These are phyloP conservation scores for Ornithoptera priamus DNA, from an alignment of 2,888 invertebrate species.

Conservation along the genomic window DNA sequence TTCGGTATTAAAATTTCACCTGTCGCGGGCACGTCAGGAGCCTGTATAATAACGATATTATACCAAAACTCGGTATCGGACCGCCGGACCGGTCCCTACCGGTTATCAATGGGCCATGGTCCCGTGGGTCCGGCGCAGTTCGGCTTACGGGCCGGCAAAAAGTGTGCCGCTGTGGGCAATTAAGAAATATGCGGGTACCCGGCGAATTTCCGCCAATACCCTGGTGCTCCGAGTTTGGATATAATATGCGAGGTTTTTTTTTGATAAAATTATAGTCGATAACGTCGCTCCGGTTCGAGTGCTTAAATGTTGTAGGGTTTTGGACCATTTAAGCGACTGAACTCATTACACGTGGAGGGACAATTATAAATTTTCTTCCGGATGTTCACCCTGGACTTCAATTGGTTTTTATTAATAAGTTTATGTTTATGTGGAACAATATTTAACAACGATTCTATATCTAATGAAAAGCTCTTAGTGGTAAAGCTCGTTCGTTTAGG, in stretches of 20 bases:
- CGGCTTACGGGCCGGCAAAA: constrained; percentile 45
- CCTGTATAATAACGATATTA: constrained; percentile 39
- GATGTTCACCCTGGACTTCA: constrained; percentile 6
- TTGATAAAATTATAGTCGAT: constrained; percentile 17
- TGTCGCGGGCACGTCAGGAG: constrained; percentile 44
- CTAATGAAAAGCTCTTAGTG: too few species aligned
- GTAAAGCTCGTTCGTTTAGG: too few species aligned
- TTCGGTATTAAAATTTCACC: constrained; percentile 54
- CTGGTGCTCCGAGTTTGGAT: constrained; percentile 21
- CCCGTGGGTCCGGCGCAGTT: constrained; percentile 36
- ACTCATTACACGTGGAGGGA: constrained; percentile 22
- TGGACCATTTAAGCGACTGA: constrained; percentile 22
- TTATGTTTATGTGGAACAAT: neutral
- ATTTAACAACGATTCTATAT: too few species aligned
- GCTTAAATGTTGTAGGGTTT: constrained; percentile 15
- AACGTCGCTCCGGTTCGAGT: constrained; percentile 15
- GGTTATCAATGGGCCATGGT: constrained; percentile 25
- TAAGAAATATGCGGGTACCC: constrained; percentile 25
- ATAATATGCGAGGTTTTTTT: constrained; percentile 26
- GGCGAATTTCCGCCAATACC: constrained; percentile 24
- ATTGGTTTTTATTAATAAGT: constrained; percentile 7
- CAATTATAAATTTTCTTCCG: constrained; percentile 11
- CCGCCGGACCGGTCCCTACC: constrained; percentile 35
- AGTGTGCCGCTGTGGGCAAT: constrained; percentile 30
- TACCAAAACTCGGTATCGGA: constrained; percentile 36